A percentile compares a stretch with the other conserved stretches of the same genome.
Evolutionary conservation across 2,797 vertebrate species (phyloP).

Genomic region (Megalops cyprinoides): DNA sequence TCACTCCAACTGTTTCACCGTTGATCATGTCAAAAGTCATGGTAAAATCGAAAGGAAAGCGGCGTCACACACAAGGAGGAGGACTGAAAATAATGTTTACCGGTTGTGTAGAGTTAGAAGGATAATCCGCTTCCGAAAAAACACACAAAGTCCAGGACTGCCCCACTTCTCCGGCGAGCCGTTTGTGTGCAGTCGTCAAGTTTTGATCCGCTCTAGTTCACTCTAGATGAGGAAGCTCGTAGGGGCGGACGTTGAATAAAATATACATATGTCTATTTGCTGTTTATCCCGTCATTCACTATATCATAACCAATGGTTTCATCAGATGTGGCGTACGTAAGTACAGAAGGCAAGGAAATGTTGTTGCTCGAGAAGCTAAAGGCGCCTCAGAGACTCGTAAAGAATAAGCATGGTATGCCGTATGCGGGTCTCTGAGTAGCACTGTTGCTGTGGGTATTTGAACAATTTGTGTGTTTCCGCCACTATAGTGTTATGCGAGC

Average conservation of each 20-base stretch:
- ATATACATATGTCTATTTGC: slow-evolving; percentile 47
- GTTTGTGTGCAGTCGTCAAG: slow-evolving; percentile 56
- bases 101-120: slow-evolving; percentile 42
- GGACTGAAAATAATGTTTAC: slow-evolving; percentile 40
- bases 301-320: slow-evolving; percentile 29
- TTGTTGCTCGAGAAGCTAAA: background rate
- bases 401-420: background rate
- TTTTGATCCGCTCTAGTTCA: slow-evolving; percentile 64
- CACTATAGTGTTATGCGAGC: background rate
- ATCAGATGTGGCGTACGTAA: slow-evolving; percentile 10
- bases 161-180: slow-evolving; percentile 50
- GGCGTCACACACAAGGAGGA: background rate
- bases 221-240: slow-evolving; percentile 43
- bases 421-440: no score
- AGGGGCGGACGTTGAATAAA: slow-evolving; percentile 47
- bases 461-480: no score
- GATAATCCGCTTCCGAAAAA: slow-evolving; percentile 45
- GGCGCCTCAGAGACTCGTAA: background rate
- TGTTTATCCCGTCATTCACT: slow-evolving; percentile 39
- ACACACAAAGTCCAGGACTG: slow-evolving; percentile 38
- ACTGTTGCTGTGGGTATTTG: no score
- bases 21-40: slow-evolving; percentile 16
- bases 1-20: slow-evolving; percentile 8
- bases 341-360: slow-evolving; percentile 4
- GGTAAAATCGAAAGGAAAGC: background rate